Evolutionary conservation across 2,888 invertebrate species (phyloP).

Genomic region (Ophion ellenae): DNA sequence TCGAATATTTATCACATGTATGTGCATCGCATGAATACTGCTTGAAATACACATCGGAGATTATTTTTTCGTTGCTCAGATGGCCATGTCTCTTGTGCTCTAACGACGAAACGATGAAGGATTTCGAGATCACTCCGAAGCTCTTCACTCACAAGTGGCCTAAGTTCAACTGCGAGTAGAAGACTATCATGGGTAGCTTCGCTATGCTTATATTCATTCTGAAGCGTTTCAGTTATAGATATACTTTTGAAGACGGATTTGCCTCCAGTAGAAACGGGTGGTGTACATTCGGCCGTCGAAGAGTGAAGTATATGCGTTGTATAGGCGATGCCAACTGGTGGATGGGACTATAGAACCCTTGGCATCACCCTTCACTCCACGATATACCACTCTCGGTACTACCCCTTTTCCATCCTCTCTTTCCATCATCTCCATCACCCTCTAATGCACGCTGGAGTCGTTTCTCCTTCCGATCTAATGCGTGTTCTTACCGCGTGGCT

Average conservation of each 20-base stretch:
- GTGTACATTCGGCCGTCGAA: constrained; percentile 40
- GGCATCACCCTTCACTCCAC: constrained; percentile 61
- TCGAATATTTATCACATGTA: too few species aligned
- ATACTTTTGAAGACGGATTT: constrained; percentile 51
- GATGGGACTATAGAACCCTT: constrained; percentile 67
- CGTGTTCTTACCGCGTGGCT: constrained; percentile 64
- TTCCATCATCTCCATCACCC: constrained; percentile 73
- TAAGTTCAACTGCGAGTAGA: constrained; percentile 38
- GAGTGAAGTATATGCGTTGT: constrained; percentile 52
- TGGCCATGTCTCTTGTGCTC: background rate
- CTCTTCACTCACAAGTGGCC: constrained; percentile 24
- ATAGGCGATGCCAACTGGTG: constrained; percentile 55
- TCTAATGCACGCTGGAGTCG: constrained; percentile 74
- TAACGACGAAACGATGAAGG: constrained; percentile 19
- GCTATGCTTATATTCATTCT: constrained; percentile 35
- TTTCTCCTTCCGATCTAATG: constrained; percentile 69
- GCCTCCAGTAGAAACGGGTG: constrained; percentile 22
- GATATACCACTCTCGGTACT: constrained; percentile 61
- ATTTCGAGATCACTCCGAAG: constrained; percentile 31
- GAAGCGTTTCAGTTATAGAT: constrained; percentile 47
- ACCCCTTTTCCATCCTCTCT: constrained; percentile 53
- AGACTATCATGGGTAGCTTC: constrained; percentile 3
- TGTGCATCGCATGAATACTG: too few species aligned
- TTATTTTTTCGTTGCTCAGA: background rate
- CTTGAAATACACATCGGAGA: background rate